phyloP scores from a whole-genome alignment of 2,113 vertebrate genomes.

The Eptatretus burgeri region DNA sequence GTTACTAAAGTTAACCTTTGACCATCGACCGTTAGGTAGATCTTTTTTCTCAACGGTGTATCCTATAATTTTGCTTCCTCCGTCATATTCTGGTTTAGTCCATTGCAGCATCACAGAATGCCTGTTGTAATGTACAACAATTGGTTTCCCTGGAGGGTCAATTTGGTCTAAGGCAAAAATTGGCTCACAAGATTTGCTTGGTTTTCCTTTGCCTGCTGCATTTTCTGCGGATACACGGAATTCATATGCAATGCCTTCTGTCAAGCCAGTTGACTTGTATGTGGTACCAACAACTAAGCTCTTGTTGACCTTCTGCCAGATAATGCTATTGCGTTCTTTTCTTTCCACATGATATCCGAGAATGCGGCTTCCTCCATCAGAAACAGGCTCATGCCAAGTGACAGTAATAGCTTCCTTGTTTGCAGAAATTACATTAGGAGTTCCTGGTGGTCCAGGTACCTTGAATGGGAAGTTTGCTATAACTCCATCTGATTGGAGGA shows the following conservation, averaged over 20 bases:
- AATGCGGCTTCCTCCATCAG: slow-evolving; percentile 72
- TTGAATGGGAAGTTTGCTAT: slow-evolving; percentile 78
- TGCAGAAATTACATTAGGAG: slow-evolving; percentile 51
- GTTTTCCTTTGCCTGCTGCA: slow-evolving; percentile 68
- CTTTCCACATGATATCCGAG: slow-evolving; percentile 83
- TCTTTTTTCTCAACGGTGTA: slow-evolving; percentile 82
- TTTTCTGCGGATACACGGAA: slow-evolving; percentile 88
- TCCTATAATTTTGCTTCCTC: slow-evolving; percentile 89
- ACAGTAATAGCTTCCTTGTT: slow-evolving; percentile 76
- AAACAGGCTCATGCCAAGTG: slow-evolving; percentile 77
- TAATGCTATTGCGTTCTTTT: slow-evolving; percentile 67
- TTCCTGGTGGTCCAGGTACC: slow-evolving; percentile 68
- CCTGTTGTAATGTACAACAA: slow-evolving; percentile 48
- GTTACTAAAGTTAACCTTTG: slow-evolving; percentile 82
- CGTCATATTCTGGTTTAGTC: slow-evolving; percentile 82
- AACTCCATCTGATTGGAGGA: slow-evolving; percentile 44
- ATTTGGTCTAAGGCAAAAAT: slow-evolving; percentile 64
- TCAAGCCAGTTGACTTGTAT: slow-evolving; percentile 60
- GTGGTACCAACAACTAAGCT: slow-evolving; percentile 47
- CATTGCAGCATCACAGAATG: slow-evolving; percentile 61
- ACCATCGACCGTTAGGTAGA: slow-evolving; percentile 62
- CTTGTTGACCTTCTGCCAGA: slow-evolving; percentile 71
- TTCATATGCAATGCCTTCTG: slow-evolving; percentile 69
- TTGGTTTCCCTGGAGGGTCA: slow-evolving; percentile 63
- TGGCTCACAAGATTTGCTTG: slow-evolving; percentile 72